Evolutionary conservation across 2,797 vertebrate genomes (phyloP).

Genomic region (Gymnothorax javanicus): DNA sequence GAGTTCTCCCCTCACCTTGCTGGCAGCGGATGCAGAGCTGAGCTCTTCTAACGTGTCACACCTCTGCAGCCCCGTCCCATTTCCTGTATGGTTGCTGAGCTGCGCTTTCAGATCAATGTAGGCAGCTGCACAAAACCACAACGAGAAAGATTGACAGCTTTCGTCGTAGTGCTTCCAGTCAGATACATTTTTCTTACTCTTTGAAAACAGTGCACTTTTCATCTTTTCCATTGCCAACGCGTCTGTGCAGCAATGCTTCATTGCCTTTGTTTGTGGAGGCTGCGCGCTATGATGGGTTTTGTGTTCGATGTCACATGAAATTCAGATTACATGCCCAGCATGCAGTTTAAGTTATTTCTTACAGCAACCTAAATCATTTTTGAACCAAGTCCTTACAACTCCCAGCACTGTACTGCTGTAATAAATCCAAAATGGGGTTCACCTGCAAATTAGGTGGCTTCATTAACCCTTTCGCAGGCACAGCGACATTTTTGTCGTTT

Average conservation of each 20-base stretch:
- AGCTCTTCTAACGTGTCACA: conserved; percentile 14
- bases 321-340: background rate
- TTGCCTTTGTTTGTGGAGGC: conserved; percentile 10
- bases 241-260: conserved; percentile 32
- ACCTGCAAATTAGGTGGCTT: background rate
- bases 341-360: background rate
- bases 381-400: background rate
- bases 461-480: too few species aligned
- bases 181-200: conserved; percentile 47
- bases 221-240: conserved; percentile 29
- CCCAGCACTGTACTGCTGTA: too few species aligned
- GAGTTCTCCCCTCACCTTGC: background rate
- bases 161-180: conserved; percentile 48
- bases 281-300: background rate
- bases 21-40: background rate
- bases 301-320: background rate
- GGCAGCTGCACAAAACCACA: conserved; percentile 64
- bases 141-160: conserved; percentile 56
- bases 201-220: background rate
- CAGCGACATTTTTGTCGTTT: too few species aligned
- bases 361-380: background rate
- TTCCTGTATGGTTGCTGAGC: conserved; percentile 65
- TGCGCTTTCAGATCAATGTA: conserved; percentile 51
- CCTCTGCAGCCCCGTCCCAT: conserved; percentile 56
- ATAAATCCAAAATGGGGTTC: background rate